phyloP scores from a whole-genome alignment of 1,140 invertebrate genomes.

The Mamestra configurata region DNA sequence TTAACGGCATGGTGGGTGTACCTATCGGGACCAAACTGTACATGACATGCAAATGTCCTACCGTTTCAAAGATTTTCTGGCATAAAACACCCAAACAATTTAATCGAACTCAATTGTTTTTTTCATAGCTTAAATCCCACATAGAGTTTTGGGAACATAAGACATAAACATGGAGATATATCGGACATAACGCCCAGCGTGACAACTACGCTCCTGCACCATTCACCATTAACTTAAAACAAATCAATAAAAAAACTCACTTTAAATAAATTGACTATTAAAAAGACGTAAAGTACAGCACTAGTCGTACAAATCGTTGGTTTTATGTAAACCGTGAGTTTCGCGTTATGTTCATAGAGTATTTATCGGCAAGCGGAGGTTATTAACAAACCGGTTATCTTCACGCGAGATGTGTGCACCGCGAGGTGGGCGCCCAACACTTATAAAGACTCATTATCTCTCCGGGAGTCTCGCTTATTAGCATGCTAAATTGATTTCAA shows the following conservation, averaged over 20 bases:
- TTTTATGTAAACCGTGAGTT: conserved; percentile 55
- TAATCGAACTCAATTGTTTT: conserved; percentile 59
- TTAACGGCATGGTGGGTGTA: conserved; percentile 6
- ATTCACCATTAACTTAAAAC: conserved; percentile 57
- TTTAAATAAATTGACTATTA: conserved; percentile 70
- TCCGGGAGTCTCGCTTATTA: conserved; percentile 63
- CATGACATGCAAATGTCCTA: conserved; percentile 19
- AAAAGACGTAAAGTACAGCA: conserved; percentile 61
- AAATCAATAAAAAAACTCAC: conserved; percentile 58
- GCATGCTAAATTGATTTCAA: conserved; percentile 71
- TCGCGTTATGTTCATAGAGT: conserved; percentile 61
- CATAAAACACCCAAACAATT: conserved; percentile 49
- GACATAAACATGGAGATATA: conserved; percentile 57
- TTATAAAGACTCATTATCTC: conserved; percentile 64
- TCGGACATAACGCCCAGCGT: conserved; percentile 51
- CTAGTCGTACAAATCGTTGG: conserved; percentile 50
- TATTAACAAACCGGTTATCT: conserved; percentile 59
- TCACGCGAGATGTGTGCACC: conserved; percentile 45
- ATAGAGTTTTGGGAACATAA: conserved; percentile 51
- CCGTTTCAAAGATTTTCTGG: conserved; percentile 35
- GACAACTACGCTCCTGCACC: conserved; percentile 52
- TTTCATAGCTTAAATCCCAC: conserved; percentile 58
- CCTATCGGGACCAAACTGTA: conserved; percentile 7
- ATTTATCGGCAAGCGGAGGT: conserved; percentile 53
- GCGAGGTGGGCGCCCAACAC: conserved; percentile 57